Conservation (phyloP, 2,113 vertebrate genomes). For the Microcebus lehilahytsara region DNA sequence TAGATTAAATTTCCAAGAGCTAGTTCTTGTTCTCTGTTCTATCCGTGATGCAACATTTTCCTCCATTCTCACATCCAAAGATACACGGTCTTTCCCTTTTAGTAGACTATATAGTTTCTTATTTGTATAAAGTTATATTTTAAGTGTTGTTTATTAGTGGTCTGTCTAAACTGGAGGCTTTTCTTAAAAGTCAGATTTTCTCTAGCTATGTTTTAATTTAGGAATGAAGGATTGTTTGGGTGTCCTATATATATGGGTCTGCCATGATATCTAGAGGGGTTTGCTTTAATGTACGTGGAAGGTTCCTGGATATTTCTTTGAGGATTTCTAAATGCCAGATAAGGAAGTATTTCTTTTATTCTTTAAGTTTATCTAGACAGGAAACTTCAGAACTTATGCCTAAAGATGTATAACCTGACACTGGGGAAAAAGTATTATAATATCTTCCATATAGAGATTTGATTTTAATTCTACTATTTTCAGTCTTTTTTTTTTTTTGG, state of each 20-base stretch:
- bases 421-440: not conserved
- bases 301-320: not conserved
- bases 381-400: not conserved
- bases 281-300: not conserved
- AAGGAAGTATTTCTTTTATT: not conserved
- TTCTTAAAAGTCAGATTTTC: not conserved
- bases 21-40: not conserved
- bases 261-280: not conserved
- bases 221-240: not conserved
- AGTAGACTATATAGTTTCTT: not conserved
- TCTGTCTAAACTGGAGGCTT: not conserved
- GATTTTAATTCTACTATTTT: not conserved
- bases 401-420: not conserved
- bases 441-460: not conserved
- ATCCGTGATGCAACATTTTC: not conserved
- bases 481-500: accelerated
- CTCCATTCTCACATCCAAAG: not conserved
- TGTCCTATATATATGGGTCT: not conserved
- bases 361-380: not conserved
- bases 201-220: not conserved
- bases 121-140: not conserved
- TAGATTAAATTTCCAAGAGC: not conserved
- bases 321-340: not conserved
- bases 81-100: not conserved
- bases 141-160: not conserved